Percentiles rank a stretch among this genome's conserved stretches.
Evolutionary conservation across 2,113 vertebrate genomes (phyloP).

Genomic region (Todiramphus saurophagus): DNA sequence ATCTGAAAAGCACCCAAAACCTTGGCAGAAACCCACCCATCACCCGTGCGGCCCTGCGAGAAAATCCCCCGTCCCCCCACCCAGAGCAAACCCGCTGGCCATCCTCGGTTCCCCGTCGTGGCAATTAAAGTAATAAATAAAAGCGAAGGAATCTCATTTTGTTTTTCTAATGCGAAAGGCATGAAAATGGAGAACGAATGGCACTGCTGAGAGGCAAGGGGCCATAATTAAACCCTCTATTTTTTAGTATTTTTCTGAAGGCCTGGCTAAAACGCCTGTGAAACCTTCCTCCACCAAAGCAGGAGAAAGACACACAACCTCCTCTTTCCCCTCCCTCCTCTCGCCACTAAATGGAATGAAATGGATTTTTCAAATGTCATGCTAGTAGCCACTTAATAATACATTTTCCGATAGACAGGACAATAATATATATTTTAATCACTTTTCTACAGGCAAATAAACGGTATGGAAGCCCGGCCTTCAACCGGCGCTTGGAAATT

Average conservation of each 20-base stretch:
- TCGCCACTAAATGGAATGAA: constrained; percentile 74
- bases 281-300: constrained; percentile 59
- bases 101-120: background rate
- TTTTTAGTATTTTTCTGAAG: constrained; percentile 9
- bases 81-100: background rate
- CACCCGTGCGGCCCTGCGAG: fast-evolving
- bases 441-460: constrained; percentile 82
- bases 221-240: constrained; percentile 67
- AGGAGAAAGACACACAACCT: background rate
- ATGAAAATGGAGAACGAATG: background rate
- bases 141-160: constrained; percentile 36
- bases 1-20: background rate
- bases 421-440: constrained; percentile 86
- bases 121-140: constrained; percentile 48
- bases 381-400: constrained; percentile 83
- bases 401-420: constrained; percentile 83
- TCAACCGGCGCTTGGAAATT: constrained; percentile 84
- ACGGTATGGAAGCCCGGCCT: constrained; percentile 81
- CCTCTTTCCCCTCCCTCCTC: background rate
- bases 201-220: constrained; percentile 48
- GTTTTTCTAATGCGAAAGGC: constrained; percentile 1
- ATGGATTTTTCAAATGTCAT: constrained; percentile 82
- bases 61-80: background rate
- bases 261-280: constrained; percentile 59
- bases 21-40: background rate